These are phyloP conservation scores for Arnoldichthys spilopterus DNA, from an alignment of 2,797 vertebrate genomes.

Conservation along the genomic window DNA sequence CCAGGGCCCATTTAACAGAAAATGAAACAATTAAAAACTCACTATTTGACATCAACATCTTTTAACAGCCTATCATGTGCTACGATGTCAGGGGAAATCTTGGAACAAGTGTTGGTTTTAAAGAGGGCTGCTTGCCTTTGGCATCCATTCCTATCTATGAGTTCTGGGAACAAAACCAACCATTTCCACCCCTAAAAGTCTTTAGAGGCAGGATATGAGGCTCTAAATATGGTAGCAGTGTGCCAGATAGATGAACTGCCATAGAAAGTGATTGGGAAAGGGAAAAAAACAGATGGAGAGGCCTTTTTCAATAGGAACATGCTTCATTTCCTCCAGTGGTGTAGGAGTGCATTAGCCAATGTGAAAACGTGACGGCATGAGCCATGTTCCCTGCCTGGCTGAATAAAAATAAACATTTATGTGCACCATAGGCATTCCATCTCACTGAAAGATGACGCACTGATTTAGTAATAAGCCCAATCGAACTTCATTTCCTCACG, in stretches of 20 bases:
- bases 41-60: conserved; percentile 49
- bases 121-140: conserved; percentile 57
- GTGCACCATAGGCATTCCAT: conserved; percentile 29
- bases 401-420: conserved; percentile 56
- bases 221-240: conserved; percentile 3
- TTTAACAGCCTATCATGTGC: conserved; percentile 51
- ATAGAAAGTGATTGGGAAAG: conserved; percentile 58
- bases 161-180: conserved; percentile 29
- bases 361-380: conserved; percentile 39
- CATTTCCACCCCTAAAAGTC: conserved; percentile 41
- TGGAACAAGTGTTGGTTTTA: conserved; percentile 58
- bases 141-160: conserved; percentile 33
- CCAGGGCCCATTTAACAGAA: conserved; percentile 57
- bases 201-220: conserved; percentile 26
- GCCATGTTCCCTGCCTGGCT: conserved; percentile 18
- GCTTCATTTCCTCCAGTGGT: conserved; percentile 63
- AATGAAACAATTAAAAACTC: conserved; percentile 62
- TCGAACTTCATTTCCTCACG: conserved; percentile 46
- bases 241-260: conserved; percentile 69
- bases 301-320: conserved; percentile 57
- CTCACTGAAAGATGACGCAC: conserved; percentile 55
- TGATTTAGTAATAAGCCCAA: conserved; percentile 68
- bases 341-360: conserved; percentile 62
- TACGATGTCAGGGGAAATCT: conserved; percentile 49
- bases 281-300: conserved; percentile 64